phyloP scores from a whole-genome alignment of 2,113 vertebrate genomes.

The Terrapene triunguis region DNA sequence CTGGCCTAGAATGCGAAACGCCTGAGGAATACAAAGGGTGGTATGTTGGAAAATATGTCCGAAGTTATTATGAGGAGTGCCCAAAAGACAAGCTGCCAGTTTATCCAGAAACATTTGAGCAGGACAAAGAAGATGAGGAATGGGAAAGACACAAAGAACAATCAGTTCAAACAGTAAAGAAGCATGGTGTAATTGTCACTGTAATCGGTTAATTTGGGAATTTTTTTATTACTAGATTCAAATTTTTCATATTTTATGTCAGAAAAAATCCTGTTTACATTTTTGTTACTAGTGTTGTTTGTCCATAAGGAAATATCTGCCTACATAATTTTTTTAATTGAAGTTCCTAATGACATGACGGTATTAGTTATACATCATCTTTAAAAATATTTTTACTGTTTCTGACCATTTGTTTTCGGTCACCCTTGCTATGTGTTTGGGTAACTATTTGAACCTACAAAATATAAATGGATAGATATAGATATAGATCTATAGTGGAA shows the following conservation, averaged over 20 bases:
- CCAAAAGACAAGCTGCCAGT: constrained; percentile 88
- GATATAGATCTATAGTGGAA: not conserved
- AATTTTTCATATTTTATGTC: constrained; percentile 42
- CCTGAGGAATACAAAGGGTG: constrained; percentile 93
- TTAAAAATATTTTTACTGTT: constrained; percentile 21
- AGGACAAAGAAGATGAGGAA: constrained; percentile 83
- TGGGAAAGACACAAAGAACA: constrained; percentile 76
- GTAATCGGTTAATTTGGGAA: constrained; percentile 74
- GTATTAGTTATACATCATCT: constrained; percentile 22
- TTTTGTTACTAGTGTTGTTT: constrained; percentile 60
- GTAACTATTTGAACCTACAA: constrained; percentile 23
- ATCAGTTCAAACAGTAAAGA: constrained; percentile 74
- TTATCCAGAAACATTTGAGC: constrained; percentile 82
- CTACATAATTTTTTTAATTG: constrained; percentile 56
- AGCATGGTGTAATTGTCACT: constrained; percentile 81
- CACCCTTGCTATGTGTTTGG: constrained; percentile 35
- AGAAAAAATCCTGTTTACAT: constrained; percentile 71
- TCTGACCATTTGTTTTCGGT: constrained; percentile 23
- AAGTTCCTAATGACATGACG: constrained; percentile 53
- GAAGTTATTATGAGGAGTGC: constrained; percentile 96
- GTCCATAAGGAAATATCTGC: constrained; percentile 49
- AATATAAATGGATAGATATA: constrained; percentile 31
- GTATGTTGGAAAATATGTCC: constrained; percentile 92
- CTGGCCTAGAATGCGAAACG: constrained; percentile 88
- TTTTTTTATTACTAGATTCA: not conserved